Evolutionary conservation across 1,140 invertebrate species (phyloP).

Genomic region (Archivesica marissinica): DNA sequence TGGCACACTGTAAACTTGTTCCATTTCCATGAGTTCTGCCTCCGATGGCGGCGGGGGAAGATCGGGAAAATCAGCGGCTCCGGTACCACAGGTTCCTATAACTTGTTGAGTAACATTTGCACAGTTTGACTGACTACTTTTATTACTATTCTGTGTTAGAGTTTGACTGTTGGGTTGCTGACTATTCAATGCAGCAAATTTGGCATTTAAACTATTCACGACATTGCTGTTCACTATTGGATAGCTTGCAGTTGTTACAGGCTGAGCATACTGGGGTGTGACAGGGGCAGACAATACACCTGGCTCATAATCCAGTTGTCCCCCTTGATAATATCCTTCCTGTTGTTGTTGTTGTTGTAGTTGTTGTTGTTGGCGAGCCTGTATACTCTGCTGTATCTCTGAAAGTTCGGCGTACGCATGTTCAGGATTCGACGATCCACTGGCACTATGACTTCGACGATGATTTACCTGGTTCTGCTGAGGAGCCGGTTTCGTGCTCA

Average conservation of each 20-base stretch:
- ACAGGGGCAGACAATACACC: constrained; percentile 51
- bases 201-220: constrained; percentile 58
- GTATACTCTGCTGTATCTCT: constrained; percentile 59
- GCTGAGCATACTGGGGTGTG: constrained; percentile 58
- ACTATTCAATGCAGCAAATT: constrained; percentile 42
- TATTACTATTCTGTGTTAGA: neutral
- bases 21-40: constrained; percentile 73
- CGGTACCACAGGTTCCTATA: neutral
- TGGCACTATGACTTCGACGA: constrained; percentile 48
- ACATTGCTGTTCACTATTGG: constrained; percentile 32
- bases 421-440: constrained; percentile 50
- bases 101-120: constrained; percentile 11
- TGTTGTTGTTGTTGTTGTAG: neutral
- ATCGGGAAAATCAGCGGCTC: constrained; percentile 63
- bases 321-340: neutral
- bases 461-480: constrained; percentile 20
- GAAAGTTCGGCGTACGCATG: constrained; percentile 56
- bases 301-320: constrained; percentile 7
- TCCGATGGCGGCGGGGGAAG: constrained; percentile 74
- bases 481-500: constrained; percentile 6
- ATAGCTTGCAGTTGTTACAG: constrained; percentile 36
- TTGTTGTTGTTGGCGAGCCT: constrained; percentile 52
- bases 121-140: constrained; percentile 31
- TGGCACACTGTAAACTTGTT: constrained; percentile 70
- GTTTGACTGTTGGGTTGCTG: constrained; percentile 21